These are phyloP conservation scores for Salpingus planirostris DNA, from an alignment of 2,888 invertebrate genomes.

Conservation along the genomic window DNA sequence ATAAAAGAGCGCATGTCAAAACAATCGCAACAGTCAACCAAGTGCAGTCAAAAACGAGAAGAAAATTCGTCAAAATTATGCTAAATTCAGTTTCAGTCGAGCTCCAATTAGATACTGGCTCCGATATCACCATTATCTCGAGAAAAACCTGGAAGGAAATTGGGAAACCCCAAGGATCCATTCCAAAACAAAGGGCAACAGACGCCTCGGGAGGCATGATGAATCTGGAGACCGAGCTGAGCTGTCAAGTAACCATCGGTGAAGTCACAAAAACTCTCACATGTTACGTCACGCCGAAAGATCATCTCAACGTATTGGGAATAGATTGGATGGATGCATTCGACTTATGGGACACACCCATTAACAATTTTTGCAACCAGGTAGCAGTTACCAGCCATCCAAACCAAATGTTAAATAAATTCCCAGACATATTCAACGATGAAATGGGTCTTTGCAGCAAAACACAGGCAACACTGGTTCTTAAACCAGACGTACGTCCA, in stretches of 20 bases:
- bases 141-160: too few relatives aligned
- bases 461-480: background rate
- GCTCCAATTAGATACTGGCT: too few relatives aligned
- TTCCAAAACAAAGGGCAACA: background rate
- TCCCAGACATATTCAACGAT: conserved; percentile 1
- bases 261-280: background rate
- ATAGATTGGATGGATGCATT: conserved; percentile 5
- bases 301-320: conserved; percentile 4
- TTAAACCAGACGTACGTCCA: conserved; percentile 1
- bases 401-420: too few relatives aligned
- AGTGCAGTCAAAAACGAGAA: too few relatives aligned
- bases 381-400: too few relatives aligned
- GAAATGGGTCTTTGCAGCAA: conserved; percentile 1
- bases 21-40: too few relatives aligned
- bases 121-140: conserved; percentile 3
- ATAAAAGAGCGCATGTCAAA: too few relatives aligned
- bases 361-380: conserved; percentile 3
- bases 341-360: conserved; percentile 3
- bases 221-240: background rate
- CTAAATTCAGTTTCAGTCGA: too few relatives aligned
- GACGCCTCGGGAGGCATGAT: conserved; percentile 1
- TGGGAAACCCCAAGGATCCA: too few relatives aligned
- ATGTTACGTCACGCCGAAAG: conserved; percentile 1
- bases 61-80: too few relatives aligned
- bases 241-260: conserved; percentile 1